Percentiles rank a stretch among this genome's conserved stretches.
phyloP scores from a whole-genome alignment of 2,888 invertebrate genomes.

The Mimachlamys varia region DNA sequence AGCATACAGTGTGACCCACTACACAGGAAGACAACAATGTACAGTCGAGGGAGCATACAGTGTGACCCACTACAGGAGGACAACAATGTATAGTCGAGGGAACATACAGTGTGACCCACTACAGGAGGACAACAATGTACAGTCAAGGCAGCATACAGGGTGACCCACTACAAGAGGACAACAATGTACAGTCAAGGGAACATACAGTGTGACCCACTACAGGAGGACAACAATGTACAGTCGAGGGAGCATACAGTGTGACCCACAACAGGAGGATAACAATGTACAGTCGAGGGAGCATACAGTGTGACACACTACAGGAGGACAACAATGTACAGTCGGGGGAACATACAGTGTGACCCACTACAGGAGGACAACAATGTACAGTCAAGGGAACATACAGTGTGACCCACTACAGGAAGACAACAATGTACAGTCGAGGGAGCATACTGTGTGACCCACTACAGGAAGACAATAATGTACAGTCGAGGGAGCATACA shows the following conservation, averaged over 20 bases:
- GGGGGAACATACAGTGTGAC: background rate
- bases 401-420: background rate
- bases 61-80: background rate
- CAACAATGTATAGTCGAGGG: background rate
- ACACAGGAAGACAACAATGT: background rate
- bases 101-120: background rate
- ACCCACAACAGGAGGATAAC: background rate
- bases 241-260: background rate
- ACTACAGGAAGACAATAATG: background rate
- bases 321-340: background rate
- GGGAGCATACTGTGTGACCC: background rate
- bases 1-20: background rate
- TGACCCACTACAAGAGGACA: background rate
- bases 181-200: background rate
- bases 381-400: background rate
- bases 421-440: background rate
- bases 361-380: background rate
- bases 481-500: background rate
- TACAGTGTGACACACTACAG: background rate
- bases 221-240: background rate
- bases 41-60: background rate
- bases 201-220: background rate
- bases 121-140: background rate
- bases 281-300: background rate
- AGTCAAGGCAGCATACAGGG: too few relatives aligned